These are phyloP conservation scores for Pollachius pollachius DNA, from an alignment of 2,113 vertebrate species.

Conservation along the genomic window DNA sequence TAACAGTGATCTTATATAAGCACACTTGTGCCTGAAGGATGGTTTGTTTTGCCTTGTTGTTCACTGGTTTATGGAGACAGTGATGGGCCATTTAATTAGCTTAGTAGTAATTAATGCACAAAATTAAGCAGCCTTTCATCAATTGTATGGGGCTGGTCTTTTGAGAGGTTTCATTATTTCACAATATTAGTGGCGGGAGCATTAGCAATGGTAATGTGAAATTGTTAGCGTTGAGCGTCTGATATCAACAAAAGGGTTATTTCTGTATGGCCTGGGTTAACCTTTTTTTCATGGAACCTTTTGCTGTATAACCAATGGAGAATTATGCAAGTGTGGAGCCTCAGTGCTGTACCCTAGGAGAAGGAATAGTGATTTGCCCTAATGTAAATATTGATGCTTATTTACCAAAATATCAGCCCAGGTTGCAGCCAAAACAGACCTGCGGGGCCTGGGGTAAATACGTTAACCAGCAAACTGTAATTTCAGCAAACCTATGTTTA, in stretches of 20 bases:
- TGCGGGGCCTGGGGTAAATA: constrained; percentile 29
- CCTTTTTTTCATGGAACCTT: not conserved
- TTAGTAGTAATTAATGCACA: constrained; percentile 61
- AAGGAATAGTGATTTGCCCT: too few relatives aligned
- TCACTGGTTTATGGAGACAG: constrained; percentile 63
- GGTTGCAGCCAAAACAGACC: too few relatives aligned
- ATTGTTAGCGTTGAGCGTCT: too few relatives aligned
- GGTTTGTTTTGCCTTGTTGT: constrained; percentile 56
- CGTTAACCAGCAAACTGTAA: constrained; percentile 28
- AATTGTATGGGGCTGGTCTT: constrained; percentile 36
- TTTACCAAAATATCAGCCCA: too few relatives aligned
- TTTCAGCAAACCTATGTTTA: not conserved
- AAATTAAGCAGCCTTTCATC: constrained; percentile 61
- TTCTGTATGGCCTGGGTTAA: constrained; percentile 11
- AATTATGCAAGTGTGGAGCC: constrained; percentile 11
- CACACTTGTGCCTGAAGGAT: constrained; percentile 54
- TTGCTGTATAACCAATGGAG: too few relatives aligned
- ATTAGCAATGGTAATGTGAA: constrained; percentile 5
- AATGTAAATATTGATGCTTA: too few relatives aligned
- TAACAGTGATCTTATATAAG: constrained; percentile 58
- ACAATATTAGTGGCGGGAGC: constrained; percentile 11
- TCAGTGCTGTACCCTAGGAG: constrained; percentile 26
- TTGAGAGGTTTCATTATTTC: constrained; percentile 43
- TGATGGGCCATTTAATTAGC: constrained; percentile 69
- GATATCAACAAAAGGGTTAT: constrained; percentile 7